A percentile compares a stretch with the other conserved stretches of the same genome.
Conservation (phyloP, 2,888 invertebrate genomes). For the Glomeris marginata region DNA sequence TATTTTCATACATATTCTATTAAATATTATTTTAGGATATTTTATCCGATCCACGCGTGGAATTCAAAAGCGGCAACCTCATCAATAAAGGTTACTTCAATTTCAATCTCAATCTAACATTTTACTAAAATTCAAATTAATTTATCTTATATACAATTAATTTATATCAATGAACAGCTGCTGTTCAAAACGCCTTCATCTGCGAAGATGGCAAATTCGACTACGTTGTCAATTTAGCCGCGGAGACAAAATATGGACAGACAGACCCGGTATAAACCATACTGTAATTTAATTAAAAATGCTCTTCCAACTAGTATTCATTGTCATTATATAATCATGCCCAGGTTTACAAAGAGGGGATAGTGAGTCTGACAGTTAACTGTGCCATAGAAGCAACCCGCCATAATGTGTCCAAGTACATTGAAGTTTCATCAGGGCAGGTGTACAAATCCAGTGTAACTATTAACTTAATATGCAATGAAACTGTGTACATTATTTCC, state of each 20-base stretch:
- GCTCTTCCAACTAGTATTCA: too few relatives aligned
- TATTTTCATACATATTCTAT: neutral
- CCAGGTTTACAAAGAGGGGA: conserved; percentile 68
- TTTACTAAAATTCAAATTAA: conserved; percentile 2
- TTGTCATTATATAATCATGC: too few relatives aligned
- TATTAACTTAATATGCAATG: conserved; percentile 32
- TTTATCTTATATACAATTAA: neutral
- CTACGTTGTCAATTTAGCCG: conserved; percentile 76
- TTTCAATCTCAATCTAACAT: conserved; percentile 3
- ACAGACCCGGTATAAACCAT: conserved; percentile 60
- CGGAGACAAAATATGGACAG: conserved; percentile 76
- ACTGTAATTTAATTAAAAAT: too few relatives aligned
- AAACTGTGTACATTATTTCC: neutral
- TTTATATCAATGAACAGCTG: conserved; percentile 40
- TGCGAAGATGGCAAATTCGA: conserved; percentile 43
- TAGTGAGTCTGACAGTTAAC: conserved; percentile 63
- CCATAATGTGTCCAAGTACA: conserved; percentile 48
- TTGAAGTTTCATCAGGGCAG: conserved; percentile 74
- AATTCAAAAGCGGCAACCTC: conserved; percentile 81
- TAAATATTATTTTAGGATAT: conserved; percentile 31
- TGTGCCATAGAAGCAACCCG: conserved; percentile 63
- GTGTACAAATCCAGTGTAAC: conserved; percentile 59
- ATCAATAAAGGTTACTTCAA: conserved; percentile 62
- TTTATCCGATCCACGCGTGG: conserved; percentile 59
- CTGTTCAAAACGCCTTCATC: conserved; percentile 60